Percentiles rank a stretch among this genome's conserved stretches.
Conservation (phyloP, 2,888 invertebrate genomes). For the Stenodera caucasica region DNA sequence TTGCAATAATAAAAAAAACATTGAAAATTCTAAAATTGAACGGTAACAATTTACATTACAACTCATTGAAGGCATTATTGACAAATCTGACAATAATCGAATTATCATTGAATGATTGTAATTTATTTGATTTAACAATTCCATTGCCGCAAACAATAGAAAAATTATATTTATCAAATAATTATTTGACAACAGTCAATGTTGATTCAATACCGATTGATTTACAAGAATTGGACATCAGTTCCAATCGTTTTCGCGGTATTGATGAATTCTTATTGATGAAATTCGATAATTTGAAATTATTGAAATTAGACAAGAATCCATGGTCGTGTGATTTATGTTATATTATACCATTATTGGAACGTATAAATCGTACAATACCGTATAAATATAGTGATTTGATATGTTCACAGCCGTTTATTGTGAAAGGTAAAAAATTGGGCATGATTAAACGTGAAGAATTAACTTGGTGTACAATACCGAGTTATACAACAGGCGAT, state of each 20-base stretch:
- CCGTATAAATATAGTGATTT: conserved; percentile 51
- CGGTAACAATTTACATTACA: conserved; percentile 63
- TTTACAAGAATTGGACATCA: conserved; percentile 69
- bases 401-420: conserved; percentile 63
- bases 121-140: conserved; percentile 61
- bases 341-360: conserved; percentile 63
- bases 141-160: conserved; percentile 61
- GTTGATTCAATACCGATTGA: conserved; percentile 60
- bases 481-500: conserved; percentile 60
- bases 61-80: conserved; percentile 59
- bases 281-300: conserved; percentile 41
- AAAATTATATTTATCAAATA: conserved; percentile 71
- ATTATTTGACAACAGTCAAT: conserved; percentile 64
- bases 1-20: conserved; percentile 39
- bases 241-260: conserved; percentile 70
- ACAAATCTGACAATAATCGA: conserved; percentile 61
- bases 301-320: conserved; percentile 61
- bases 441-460: conserved; percentile 51
- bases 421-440: conserved; percentile 59
- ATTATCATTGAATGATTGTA: conserved; percentile 63
- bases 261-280: conserved; percentile 60
- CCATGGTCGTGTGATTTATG: conserved; percentile 73
- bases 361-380: conserved; percentile 58
- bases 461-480: conserved; percentile 60
- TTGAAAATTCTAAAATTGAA: conserved; percentile 69